Evolutionary conservation across 2,113 vertebrate species (phyloP).

Genomic region (Uropsilus gracilis): DNA sequence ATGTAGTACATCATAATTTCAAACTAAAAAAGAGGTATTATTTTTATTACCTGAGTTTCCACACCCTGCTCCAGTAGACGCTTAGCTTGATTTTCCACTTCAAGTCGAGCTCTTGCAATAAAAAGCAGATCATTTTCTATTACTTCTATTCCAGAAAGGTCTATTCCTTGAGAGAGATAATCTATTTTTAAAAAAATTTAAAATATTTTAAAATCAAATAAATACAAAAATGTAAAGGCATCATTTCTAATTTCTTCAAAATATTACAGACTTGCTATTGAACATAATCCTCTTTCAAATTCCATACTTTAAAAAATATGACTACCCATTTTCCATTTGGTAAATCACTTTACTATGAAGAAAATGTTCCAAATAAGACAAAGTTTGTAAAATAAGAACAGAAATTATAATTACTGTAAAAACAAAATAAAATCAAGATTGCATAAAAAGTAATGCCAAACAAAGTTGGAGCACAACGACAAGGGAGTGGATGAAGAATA

Average conservation of each 20-base stretch:
- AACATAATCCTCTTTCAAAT: constrained; percentile 4
- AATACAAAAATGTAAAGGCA: constrained; percentile 22
- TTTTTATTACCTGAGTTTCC: constrained; percentile 94
- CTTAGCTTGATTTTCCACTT: constrained; percentile 98
- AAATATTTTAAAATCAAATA: constrained; percentile 36
- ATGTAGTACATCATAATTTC: not conserved
- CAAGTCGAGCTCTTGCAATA: constrained; percentile 96
- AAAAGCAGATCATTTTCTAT: constrained; percentile 97
- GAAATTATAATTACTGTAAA: constrained; percentile 14
- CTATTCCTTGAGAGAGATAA: constrained; percentile 97
- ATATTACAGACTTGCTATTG: not conserved
- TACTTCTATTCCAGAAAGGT: constrained; percentile 97
- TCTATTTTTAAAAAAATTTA: constrained; percentile 86
- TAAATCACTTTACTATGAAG: not conserved
- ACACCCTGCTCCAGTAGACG: constrained; percentile 96
- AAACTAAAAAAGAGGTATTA: constrained; percentile 40
- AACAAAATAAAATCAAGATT: constrained; percentile 1
- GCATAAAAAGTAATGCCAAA: not conserved
- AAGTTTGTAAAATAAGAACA: not conserved
- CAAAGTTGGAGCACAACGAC: too few species aligned
- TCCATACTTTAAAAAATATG: not conserved
- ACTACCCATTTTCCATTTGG: not conserved
- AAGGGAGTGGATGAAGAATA: too few species aligned
- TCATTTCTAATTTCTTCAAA: not conserved
- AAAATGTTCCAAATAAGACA: constrained; percentile 20